Evolutionary conservation across 1,140 invertebrate genomes (phyloP).

Genomic region (Dysdera silvatica): DNA sequence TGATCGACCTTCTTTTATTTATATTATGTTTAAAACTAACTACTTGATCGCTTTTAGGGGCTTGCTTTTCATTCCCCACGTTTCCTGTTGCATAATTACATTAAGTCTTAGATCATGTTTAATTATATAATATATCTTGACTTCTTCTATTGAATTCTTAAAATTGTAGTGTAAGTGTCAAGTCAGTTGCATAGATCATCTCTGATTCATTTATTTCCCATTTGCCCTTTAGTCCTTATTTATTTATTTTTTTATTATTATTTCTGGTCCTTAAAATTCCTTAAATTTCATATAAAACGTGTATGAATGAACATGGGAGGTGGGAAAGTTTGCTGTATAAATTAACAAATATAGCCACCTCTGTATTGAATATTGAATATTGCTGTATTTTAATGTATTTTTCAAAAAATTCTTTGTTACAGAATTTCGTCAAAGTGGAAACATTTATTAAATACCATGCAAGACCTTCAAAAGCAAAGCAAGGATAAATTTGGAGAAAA

Average conservation of each 20-base stretch:
- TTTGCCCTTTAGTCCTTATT: not conserved
- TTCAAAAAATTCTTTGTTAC: not conserved
- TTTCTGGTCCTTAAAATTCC: not conserved
- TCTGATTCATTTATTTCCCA: not conserved
- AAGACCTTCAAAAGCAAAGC: constrained; percentile 5
- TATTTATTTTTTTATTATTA: not conserved
- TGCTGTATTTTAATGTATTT: not conserved
- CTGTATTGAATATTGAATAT: too few species aligned
- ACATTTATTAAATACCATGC: constrained; percentile 19
- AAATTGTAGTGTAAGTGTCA: too few species aligned
- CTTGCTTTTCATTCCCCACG: too few species aligned
- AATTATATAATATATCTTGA: too few species aligned
- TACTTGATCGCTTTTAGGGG: too few species aligned
- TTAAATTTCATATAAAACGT: not conserved
- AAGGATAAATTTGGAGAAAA: constrained; percentile 13
- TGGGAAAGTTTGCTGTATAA: not conserved
- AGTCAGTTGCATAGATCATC: too few species aligned
- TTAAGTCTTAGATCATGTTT: too few species aligned
- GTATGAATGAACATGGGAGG: not conserved
- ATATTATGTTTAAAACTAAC: too few species aligned
- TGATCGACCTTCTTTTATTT: too few species aligned
- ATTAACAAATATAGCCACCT: not conserved
- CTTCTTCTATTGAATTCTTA: too few species aligned
- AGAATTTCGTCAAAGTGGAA: constrained; percentile 25
- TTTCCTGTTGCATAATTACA: too few species aligned